Percentiles rank a stretch among this genome's conserved stretches.
Evolutionary conservation across 1,140 invertebrate genomes (phyloP).

Genomic region (Megalonaias nervosa): DNA sequence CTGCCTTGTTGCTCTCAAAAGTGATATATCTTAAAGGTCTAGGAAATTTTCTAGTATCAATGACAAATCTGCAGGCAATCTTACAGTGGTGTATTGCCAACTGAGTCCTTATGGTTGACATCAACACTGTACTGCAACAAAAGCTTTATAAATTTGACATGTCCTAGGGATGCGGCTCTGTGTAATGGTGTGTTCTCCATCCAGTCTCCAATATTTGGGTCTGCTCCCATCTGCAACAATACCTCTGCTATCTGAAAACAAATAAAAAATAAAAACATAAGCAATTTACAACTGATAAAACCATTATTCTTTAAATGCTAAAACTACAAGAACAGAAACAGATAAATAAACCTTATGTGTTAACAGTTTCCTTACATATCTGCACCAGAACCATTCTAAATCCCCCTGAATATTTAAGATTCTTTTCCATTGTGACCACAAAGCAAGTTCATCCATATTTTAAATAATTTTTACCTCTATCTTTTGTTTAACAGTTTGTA

Average conservation of each 20-base stretch:
- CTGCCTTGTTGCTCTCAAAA: no score
- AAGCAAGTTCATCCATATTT: not conserved
- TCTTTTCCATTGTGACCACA: not conserved
- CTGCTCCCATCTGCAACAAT: conserved; percentile 81
- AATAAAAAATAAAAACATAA: no score
- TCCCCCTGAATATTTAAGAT: not conserved
- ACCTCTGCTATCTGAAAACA: conserved; percentile 73
- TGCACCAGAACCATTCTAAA: not conserved
- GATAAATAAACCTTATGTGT: not conserved
- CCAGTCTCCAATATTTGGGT: conserved; percentile 83
- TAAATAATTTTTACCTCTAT: no score
- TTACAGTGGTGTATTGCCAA: conserved; percentile 82
- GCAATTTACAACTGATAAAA: not conserved
- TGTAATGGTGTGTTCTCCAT: conserved; percentile 87
- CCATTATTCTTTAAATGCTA: not conserved
- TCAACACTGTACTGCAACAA: conserved; percentile 76
- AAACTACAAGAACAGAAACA: not conserved
- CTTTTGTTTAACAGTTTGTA: no score
- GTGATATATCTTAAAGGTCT: no score
- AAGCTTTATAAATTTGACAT: conserved; percentile 80
- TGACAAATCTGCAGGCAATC: conserved; percentile 30
- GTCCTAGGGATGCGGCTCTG: conserved; percentile 86
- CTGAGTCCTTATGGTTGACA: conserved; percentile 75
- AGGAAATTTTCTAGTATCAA: no score
- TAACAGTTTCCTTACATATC: not conserved